These are phyloP conservation scores for Venusia cambrica DNA, from an alignment of 2,888 invertebrate genomes.

Conservation along the genomic window DNA sequence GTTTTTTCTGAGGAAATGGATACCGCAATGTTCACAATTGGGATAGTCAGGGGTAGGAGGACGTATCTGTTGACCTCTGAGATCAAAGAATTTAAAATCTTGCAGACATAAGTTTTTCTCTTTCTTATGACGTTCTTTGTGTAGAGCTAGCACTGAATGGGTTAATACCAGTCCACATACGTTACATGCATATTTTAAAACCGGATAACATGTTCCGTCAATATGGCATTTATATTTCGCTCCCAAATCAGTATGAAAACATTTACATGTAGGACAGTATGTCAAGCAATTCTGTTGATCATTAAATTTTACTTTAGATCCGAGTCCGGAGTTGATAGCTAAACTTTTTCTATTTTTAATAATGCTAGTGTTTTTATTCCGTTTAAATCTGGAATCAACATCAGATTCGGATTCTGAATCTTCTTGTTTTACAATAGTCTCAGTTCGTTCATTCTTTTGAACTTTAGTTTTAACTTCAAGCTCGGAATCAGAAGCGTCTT, in stretches of 20 bases:
- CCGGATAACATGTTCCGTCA: slow-evolving; percentile 38
- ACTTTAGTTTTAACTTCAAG: too few species aligned
- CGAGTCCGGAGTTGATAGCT: slow-evolving; percentile 3
- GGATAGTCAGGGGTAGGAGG: slow-evolving; percentile 58
- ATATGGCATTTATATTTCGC: slow-evolving; percentile 37
- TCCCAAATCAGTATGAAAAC: slow-evolving; percentile 39
- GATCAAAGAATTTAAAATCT: slow-evolving; percentile 51
- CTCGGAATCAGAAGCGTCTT: too few species aligned
- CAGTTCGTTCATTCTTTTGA: too few species aligned
- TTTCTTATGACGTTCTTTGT: slow-evolving; percentile 43
- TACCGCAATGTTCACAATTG: slow-evolving; percentile 47
- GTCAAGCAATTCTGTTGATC: slow-evolving; percentile 30
- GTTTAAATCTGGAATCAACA: too few species aligned
- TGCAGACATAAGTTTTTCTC: slow-evolving; percentile 42
- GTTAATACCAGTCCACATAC: slow-evolving; percentile 55
- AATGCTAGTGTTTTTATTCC: slow-evolving; percentile 10
- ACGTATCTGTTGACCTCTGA: slow-evolving; percentile 41
- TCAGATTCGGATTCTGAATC: too few species aligned
- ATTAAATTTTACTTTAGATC: slow-evolving; percentile 8
- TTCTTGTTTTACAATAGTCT: too few species aligned
- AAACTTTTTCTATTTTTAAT: slow-evolving; percentile 1
- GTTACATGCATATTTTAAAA: slow-evolving; percentile 42
- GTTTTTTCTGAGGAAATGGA: slow-evolving; percentile 47
- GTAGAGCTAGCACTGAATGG: slow-evolving; percentile 34
- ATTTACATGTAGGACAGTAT: slow-evolving; percentile 52